A percentile compares a stretch with the other conserved stretches of the same genome.
Evolutionary conservation across 1,140 invertebrate genomes (phyloP).

Genomic region (Drosophila parvula): DNA sequence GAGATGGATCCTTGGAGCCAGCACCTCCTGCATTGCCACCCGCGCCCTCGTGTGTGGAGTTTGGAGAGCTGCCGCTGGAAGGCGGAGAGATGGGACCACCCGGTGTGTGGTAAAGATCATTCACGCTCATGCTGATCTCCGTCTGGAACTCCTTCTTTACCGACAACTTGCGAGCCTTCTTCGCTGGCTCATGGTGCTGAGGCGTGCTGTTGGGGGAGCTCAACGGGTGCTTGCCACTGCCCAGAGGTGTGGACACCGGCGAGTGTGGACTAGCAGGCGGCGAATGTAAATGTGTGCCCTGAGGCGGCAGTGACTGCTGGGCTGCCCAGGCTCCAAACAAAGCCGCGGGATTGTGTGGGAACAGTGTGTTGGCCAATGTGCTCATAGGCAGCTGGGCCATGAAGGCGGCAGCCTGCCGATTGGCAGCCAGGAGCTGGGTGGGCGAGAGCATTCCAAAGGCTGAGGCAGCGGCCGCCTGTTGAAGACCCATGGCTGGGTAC

Average conservation of each 20-base stretch:
- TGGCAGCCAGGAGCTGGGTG: constrained; percentile 86
- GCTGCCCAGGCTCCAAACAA: constrained; percentile 85
- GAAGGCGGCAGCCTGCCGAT: constrained; percentile 85
- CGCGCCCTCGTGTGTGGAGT: constrained; percentile 74
- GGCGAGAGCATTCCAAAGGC: constrained; percentile 85
- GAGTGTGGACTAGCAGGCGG: constrained; percentile 79
- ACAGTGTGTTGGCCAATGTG: constrained; percentile 81
- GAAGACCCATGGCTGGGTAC: constrained; percentile 82
- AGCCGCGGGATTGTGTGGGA: constrained; percentile 85
- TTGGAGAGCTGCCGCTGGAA: constrained; percentile 85
- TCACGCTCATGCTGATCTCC: constrained; percentile 71
- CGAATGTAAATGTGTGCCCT: constrained; percentile 76
- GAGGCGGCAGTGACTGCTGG: constrained; percentile 69
- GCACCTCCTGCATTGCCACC: constrained; percentile 55
- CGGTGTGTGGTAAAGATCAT: constrained; percentile 82
- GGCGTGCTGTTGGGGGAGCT: constrained; percentile 73
- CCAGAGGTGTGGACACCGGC: constrained; percentile 54
- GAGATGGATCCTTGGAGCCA: constrained; percentile 85
- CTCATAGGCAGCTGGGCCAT: constrained; percentile 83
- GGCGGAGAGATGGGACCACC: constrained; percentile 84
- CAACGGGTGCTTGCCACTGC: constrained; percentile 62
- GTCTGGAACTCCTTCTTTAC: constrained; percentile 83
- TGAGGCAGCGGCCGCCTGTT: constrained; percentile 83
- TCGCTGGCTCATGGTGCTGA: constrained; percentile 71
- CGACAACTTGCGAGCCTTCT: constrained; percentile 81